Base-by-base conservation (phyloP, 1,140 invertebrate genomes). In the Manduca sexta region DNA sequence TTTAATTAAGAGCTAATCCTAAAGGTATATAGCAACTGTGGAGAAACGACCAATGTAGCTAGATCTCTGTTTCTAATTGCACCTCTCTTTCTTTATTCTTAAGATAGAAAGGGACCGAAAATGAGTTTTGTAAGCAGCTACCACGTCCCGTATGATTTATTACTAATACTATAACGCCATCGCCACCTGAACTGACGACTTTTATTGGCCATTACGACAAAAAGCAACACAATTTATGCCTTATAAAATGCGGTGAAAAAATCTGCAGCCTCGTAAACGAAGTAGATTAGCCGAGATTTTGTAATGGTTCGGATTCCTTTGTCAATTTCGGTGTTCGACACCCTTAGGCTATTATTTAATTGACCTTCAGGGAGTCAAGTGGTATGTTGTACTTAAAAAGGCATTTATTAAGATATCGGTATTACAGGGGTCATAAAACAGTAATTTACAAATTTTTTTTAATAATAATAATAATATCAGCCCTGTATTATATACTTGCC, bases 121-220 rank as follows among this genome's bases (percentile, higher is more conserved):
- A 35, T 37, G 14, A 18, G 39, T 54, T 33, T 45, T 45, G 15
- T 38, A 21, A 45, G 21, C 45, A 46, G 41, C 26, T 34, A 45
- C 10, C 13, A 44, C 34, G 45, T 47, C 51, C 34, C 49, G 40
- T 52, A 56, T 67, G 64, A 67, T 70, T 70, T 67, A 70, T 63
- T 30, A 39, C 41, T 49, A 31, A 41, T 56, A 50, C 43, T 46
- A 33, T 42, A 52, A 62, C 49, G 50, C 49, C 39, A 42, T 33
- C 43, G 48, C 52, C 56, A 63, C 60, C 57, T 61, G 60, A 58
- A 48, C 54, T 56, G 50, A 59, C 46, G 53, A 60, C 53, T 65
- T 70, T 70, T 70, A 70, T 62, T 55, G 52, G 45, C 56, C 52
- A 66, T 60, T 59, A 61, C 45, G 39, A 41, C 18, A 30, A 54